Evolutionary conservation across 35 echinoderm and acorn worm species (phyloP).

Genomic region (Apostichopus parvimensis): DNA sequence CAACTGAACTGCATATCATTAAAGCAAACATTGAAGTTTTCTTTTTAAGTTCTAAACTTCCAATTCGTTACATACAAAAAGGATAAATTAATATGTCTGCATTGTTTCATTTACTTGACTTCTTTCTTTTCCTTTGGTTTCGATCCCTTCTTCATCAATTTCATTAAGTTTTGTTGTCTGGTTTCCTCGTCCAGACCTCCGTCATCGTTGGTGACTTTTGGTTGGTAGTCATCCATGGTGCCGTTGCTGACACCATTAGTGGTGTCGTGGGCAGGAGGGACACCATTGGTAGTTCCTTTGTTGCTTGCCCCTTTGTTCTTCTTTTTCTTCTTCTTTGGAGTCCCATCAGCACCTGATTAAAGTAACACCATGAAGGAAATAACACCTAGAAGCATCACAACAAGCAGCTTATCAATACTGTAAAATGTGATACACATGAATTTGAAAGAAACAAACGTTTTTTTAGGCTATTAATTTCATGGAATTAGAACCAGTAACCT

Average conservation of each 20-base stretch:
- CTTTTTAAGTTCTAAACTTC: too few relatives aligned
- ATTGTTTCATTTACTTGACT: neutral
- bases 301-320: constrained; percentile 28
- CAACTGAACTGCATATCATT: too few relatives aligned
- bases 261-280: neutral
- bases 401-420: too few relatives aligned
- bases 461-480: too few relatives aligned
- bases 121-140: neutral
- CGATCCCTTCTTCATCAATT: constrained; percentile 33
- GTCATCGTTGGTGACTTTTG: constrained; percentile 41
- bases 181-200: constrained; percentile 80
- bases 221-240: neutral
- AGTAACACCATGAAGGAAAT: neutral
- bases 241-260: neutral
- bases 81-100: too few relatives aligned
- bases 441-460: too few relatives aligned
- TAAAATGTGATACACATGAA: too few relatives aligned
- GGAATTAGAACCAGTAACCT: too few relatives aligned
- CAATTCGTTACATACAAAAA: too few relatives aligned
- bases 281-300: constrained; percentile 19
- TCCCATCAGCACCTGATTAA: constrained; percentile 6
- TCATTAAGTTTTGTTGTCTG: constrained; percentile 69
- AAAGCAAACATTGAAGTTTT: too few relatives aligned
- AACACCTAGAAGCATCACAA: too few relatives aligned
- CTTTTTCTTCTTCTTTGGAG: constrained; percentile 42